Evolutionary conservation across 2,888 invertebrate genomes (phyloP).

Genomic region (Xanthia togata): DNA sequence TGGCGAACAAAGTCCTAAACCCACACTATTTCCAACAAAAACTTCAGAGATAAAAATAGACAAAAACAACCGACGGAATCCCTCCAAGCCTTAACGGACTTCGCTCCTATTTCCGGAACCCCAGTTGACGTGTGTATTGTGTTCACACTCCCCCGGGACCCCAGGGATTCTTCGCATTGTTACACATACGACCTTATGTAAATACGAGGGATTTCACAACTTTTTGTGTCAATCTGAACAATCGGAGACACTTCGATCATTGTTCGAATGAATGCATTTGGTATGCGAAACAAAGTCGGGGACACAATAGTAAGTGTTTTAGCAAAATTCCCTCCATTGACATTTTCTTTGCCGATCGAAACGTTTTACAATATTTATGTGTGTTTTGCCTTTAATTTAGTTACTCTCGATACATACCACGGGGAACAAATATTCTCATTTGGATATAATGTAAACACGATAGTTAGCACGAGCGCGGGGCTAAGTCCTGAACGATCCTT

Average conservation of each 20-base stretch:
- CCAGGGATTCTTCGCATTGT: slow-evolving; percentile 44
- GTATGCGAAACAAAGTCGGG: slow-evolving; percentile 33
- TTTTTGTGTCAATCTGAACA: slow-evolving; percentile 53
- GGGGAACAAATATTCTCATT: neutral
- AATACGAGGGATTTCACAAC: slow-evolving; percentile 47
- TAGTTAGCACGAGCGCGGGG: too few species aligned
- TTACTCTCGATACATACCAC: neutral
- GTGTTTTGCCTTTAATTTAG: neutral
- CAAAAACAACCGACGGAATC: neutral
- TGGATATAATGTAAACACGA: too few species aligned
- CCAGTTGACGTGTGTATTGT: slow-evolving; percentile 38
- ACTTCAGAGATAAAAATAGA: slow-evolving; percentile 25
- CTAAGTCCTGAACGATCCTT: too few species aligned
- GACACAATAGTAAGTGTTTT: slow-evolving; percentile 37
- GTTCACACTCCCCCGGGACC: slow-evolving; percentile 6
- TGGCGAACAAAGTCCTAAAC: neutral
- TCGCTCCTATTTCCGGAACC: slow-evolving; percentile 26
- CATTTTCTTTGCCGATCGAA: slow-evolving; percentile 19
- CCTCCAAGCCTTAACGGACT: slow-evolving; percentile 16
- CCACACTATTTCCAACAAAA: slow-evolving; percentile 2
- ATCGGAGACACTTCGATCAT: slow-evolving; percentile 41
- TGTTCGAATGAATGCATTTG: slow-evolving; percentile 54
- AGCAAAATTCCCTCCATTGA: slow-evolving; percentile 31
- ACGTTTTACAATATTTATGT: slow-evolving; percentile 18
- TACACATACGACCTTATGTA: slow-evolving; percentile 56